A percentile compares a stretch with the other conserved stretches of the same genome.
Evolutionary conservation across 2,113 vertebrate genomes (phyloP).

Genomic region (Cercocebus atys): DNA sequence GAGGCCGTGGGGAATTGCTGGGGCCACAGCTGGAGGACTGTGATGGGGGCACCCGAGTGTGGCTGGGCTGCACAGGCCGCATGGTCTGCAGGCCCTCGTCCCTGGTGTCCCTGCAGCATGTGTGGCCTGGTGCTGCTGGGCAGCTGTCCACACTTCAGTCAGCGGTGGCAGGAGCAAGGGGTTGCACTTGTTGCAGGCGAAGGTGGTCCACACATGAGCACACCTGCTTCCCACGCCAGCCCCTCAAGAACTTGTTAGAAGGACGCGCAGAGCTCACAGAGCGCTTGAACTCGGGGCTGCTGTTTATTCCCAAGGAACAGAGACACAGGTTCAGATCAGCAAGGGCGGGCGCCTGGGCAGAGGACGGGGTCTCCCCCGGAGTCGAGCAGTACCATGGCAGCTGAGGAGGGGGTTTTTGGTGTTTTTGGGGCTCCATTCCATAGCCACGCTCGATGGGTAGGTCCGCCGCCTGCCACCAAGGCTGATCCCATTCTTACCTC

Average conservation of each 20-base stretch:
- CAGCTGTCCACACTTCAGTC: not conserved
- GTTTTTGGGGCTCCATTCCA: not conserved
- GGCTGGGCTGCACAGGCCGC: not conserved
- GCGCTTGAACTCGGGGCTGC: not conserved
- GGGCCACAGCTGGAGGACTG: not conserved
- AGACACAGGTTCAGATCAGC: not conserved
- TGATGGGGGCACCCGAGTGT: accelerated
- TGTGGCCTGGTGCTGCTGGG: not conserved
- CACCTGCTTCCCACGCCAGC: not conserved
- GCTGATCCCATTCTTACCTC: not conserved
- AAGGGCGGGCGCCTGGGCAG: accelerated
- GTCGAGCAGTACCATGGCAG: not conserved
- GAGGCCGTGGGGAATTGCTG: not conserved
- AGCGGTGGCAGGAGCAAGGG: not conserved
- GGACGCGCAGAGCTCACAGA: not conserved
- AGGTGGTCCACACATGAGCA: accelerated
- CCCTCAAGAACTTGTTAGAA: not conserved
- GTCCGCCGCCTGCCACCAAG: not conserved
- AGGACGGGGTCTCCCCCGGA: not conserved
- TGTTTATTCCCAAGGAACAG: not conserved
- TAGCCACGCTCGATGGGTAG: too few relatives aligned
- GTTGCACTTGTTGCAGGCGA: too few relatives aligned
- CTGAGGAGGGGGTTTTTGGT: too few relatives aligned
- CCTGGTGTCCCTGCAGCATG: not conserved
- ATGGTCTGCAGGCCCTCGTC: not conserved